A percentile compares a stretch with the other conserved stretches of the same genome.
phyloP scores from a whole-genome alignment of 1,140 invertebrate species.

The Ceratitis capitata region DNA sequence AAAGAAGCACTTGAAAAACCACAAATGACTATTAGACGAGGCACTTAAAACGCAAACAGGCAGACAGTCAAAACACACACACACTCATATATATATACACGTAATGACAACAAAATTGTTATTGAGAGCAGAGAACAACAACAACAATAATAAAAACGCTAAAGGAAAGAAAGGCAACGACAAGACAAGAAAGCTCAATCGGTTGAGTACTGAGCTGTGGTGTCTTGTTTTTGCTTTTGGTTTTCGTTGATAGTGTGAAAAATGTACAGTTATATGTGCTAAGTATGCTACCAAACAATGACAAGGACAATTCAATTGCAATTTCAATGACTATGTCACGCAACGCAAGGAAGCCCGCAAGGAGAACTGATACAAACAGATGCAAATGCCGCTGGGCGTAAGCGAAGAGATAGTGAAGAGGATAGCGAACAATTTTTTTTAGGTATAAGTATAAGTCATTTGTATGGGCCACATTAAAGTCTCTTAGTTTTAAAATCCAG shows the following conservation, averaged over 20 bases:
- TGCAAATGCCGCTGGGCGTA: background rate
- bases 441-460: background rate
- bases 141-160: background rate
- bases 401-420: background rate
- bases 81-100: background rate
- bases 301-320: conserved; percentile 39
- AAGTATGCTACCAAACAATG: conserved; percentile 13
- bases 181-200: background rate
- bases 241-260: no score
- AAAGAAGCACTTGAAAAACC: conserved; percentile 11
- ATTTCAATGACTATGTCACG: conserved; percentile 26
- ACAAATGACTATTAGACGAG: conserved; percentile 31
- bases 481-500: no score
- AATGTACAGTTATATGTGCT: background rate
- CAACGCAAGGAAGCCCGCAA: background rate
- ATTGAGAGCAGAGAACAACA: background rate
- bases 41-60: background rate
- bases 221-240: no score
- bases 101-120: background rate
- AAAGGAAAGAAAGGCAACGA: background rate
- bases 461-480: no score
- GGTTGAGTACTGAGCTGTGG: no score
- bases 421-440: background rate
- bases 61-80: background rate
- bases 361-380: background rate